A percentile compares a stretch with the other conserved stretches of the same genome.
Conservation (phyloP, 2,888 invertebrate species). For the Lasioglossum calceatum region DNA sequence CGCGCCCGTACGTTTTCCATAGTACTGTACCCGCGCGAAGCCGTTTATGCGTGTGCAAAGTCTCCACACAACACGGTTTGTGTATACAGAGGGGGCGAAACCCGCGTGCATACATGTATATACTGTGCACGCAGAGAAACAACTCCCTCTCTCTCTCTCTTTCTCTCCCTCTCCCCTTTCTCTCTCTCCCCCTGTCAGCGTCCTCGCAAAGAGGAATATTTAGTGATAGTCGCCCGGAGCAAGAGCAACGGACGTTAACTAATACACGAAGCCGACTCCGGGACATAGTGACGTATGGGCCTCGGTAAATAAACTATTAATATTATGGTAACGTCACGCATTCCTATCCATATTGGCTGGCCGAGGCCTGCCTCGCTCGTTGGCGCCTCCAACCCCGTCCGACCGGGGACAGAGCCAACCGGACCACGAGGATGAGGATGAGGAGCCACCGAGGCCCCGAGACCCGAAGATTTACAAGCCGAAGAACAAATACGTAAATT, state of each 20-base stretch:
- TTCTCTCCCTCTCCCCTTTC: neutral
- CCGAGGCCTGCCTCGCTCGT: conserved; percentile 68
- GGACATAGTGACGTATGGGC: conserved; percentile 82
- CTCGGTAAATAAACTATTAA: conserved; percentile 84
- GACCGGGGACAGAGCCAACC: conserved; percentile 36
- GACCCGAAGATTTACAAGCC: conserved; percentile 81
- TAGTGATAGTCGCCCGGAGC: conserved; percentile 82
- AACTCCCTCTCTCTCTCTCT: neutral
- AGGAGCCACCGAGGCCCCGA: conserved; percentile 29
- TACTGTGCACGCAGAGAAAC: conserved; percentile 23
- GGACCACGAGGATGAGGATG: neutral
- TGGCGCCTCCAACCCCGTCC: conserved; percentile 74
- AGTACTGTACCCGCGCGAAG: conserved; percentile 34
- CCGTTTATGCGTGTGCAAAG: neutral
- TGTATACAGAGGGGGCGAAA: conserved; percentile 1
- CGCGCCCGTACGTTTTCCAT: conserved; percentile 29
- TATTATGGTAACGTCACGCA: conserved; percentile 84
- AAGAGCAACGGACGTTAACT: conserved; percentile 76
- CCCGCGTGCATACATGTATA: neutral
- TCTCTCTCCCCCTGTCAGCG: conserved; percentile 75
- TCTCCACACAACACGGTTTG: neutral
- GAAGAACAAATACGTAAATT: conserved; percentile 84
- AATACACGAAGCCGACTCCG: conserved; percentile 68
- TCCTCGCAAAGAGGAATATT: conserved; percentile 81
- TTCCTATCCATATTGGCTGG: conserved; percentile 84